Base-by-base conservation (phyloP, 2,113 vertebrate species). In the Cyphomyrus plagiostoma region DNA sequence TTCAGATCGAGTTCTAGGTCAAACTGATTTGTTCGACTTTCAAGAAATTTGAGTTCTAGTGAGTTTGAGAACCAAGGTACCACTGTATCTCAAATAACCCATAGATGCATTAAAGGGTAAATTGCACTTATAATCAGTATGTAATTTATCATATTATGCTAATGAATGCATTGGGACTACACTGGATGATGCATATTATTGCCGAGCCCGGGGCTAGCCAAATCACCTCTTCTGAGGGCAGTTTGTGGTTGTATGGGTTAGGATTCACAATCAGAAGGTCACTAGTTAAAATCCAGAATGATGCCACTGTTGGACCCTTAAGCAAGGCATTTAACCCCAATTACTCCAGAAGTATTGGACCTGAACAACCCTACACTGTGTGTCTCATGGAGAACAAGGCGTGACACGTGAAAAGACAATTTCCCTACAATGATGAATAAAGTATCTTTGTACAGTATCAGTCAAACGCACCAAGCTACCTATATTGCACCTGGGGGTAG, bases 1-100 rank as follows among this genome's bases (percentile, higher is more conserved):
- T 35, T 35, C 35, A 35, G 1, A 35, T 35, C 35, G 35, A 35
- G 35, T 35, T 35, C 1, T 35, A 35, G 35, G 35, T 35, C 35
- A 35, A 35, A 35, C 35, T 35, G 35, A 35, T 35, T 35, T 35
- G 35, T 35, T 35, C 35, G 35, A 35, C 35, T 35, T 35, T 35
- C 35, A 35, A 35, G 35, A 1, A 35, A 35, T 35, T 35, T 35
- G 35, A 35, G 35, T 35, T 35, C 35, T 35, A 35, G 35, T 35
- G 35, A 35, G 35, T 35, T 35, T 35, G 35, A 35, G 35, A 35
- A 35, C 1, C 35, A 1, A 35, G 35, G 35, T 35, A 35, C 35
- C 35, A 35, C 91, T 70, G 90, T 94, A 93, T 94, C 94, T 92
- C 92, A 94, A 94, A 94, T 93, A 91, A 94, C 93, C 92, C 88